Conservation (phyloP, 1,140 invertebrate species). For the Stegodyphus dumicola region DNA sequence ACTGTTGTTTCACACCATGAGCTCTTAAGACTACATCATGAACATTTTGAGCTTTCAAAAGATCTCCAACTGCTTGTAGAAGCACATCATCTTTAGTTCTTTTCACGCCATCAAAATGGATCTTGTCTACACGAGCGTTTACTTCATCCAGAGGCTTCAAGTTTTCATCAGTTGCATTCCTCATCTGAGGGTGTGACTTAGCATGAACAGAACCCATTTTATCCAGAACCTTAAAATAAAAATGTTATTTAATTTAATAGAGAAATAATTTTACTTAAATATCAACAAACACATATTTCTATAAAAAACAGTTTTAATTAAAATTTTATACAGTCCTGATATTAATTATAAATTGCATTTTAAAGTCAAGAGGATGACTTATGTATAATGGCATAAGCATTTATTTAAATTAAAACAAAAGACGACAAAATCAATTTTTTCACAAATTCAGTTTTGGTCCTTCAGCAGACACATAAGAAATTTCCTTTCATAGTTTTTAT, state of each 20-base stretch:
- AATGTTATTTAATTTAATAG: background rate
- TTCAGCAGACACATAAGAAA: no score
- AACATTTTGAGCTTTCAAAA: constrained; percentile 77
- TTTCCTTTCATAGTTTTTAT: no score
- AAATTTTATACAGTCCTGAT: no score
- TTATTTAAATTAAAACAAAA: no score
- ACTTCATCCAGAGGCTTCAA: constrained; percentile 48
- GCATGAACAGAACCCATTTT: constrained; percentile 52
- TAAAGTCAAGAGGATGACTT: no score
- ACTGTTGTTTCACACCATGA: constrained; percentile 74
- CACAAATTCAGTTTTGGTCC: no score
- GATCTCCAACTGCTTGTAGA: constrained; percentile 76
- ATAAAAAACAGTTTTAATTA: background rate
- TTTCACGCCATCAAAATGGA: constrained; percentile 82
- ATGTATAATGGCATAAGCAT: no score
- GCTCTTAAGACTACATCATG: constrained; percentile 70
- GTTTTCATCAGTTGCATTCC: constrained; percentile 11
- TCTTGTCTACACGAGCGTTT: constrained; percentile 78
- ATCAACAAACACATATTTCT: background rate
- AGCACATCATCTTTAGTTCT: constrained; percentile 87
- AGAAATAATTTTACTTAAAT: background rate
- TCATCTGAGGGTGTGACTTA: constrained; percentile 29
- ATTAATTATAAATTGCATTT: no score
- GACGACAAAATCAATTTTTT: no score
- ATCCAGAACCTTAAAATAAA: background rate